Percentiles rank a stretch among this genome's conserved stretches.
Evolutionary conservation across 2,113 vertebrate species (phyloP).

Genomic region (Cebidichthys violaceus): DNA sequence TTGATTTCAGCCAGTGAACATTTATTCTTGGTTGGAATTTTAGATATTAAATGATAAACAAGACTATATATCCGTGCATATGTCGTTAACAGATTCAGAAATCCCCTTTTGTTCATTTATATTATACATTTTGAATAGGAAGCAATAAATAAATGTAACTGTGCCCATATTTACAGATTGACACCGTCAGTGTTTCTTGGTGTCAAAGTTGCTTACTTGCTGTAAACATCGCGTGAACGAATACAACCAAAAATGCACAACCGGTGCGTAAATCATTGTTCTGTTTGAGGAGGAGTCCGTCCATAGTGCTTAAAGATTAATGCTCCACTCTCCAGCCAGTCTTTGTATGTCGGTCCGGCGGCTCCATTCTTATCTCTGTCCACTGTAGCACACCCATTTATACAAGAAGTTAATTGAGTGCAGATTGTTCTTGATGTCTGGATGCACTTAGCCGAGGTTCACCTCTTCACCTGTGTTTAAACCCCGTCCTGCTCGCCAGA

Average conservation of each 20-base stretch:
- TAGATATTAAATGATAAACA: background rate
- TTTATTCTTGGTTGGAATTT: background rate
- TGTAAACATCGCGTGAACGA: background rate
- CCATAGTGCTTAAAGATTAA: background rate
- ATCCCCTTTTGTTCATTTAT: background rate
- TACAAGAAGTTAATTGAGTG: conserved; percentile 7
- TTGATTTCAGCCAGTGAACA: conserved; percentile 7
- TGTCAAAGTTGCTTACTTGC: background rate
- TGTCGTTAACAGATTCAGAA: background rate
- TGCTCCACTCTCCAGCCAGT: background rate
- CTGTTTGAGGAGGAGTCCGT: background rate
- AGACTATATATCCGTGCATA: background rate
- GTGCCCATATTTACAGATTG: background rate
- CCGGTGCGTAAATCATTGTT: background rate
- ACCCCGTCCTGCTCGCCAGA: background rate
- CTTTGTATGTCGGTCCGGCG: background rate
- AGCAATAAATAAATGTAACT: background rate
- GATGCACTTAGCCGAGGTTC: conserved; percentile 14
- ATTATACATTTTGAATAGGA: background rate
- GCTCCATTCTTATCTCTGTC: conserved; percentile 25
- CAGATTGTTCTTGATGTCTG: conserved; percentile 16
- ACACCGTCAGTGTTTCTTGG: background rate
- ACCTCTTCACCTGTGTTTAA: conserved; percentile 34
- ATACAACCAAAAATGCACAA: background rate
- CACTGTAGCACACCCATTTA: conserved; percentile 10